phyloP scores from a whole-genome alignment of 2,797 vertebrate species.

The Bufotes viridis region DNA sequence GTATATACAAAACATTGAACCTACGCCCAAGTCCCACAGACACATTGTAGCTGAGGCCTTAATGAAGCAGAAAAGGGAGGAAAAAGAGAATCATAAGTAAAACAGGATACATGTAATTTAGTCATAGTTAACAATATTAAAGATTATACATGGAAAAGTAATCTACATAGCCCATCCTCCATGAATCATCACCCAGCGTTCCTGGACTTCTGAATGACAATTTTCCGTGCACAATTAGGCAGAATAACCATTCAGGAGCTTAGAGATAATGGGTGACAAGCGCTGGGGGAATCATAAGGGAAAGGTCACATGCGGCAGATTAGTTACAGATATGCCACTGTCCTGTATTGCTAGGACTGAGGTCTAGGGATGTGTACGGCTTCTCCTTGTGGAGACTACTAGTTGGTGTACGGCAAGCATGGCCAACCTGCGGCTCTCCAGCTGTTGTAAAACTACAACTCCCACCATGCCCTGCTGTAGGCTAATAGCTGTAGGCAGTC shows the following conservation, averaged over 20 bases:
- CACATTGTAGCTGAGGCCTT: slow-evolving; percentile 96
- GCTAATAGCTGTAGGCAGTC: too few species aligned
- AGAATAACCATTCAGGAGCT: background rate
- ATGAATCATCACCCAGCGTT: background rate
- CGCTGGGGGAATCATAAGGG: background rate
- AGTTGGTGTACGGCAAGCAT: too few species aligned
- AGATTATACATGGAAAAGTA: too few species aligned
- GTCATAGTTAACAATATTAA: background rate
- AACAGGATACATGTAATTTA: background rate
- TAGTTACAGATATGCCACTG: too few species aligned
- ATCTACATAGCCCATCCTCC: background rate
- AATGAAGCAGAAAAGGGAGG: slow-evolving; percentile 79
- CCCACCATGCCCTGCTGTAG: too few species aligned
- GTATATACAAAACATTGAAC: slow-evolving; percentile 75
- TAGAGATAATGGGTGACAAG: background rate
- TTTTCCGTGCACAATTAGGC: background rate
- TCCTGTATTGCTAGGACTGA: too few species aligned
- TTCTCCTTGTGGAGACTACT: too few species aligned
- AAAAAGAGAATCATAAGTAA: slow-evolving; percentile 66
- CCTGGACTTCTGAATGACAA: background rate
- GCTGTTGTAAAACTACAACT: too few species aligned
- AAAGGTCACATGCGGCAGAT: too few species aligned
- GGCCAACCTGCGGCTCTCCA: too few species aligned
- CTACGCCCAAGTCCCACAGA: slow-evolving; percentile 97
- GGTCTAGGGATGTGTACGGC: too few species aligned